Percentiles rank a stretch among this genome's conserved stretches.
Evolutionary conservation across 2,113 vertebrate species (phyloP).

Genomic region (Sylvia atricapilla): DNA sequence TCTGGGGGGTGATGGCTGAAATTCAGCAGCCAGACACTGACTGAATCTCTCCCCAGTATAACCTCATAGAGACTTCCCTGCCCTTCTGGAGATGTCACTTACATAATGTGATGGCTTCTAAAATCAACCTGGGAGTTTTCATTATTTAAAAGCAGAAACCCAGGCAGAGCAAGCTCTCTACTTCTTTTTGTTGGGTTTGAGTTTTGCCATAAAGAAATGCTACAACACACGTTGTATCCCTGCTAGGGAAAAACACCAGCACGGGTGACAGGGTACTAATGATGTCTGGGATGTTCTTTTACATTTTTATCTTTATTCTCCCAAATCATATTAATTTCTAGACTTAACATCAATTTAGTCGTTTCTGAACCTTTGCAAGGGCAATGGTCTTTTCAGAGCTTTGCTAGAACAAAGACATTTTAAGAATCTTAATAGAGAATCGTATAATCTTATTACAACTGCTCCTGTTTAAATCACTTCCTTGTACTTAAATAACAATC

Average conservation of each 20-base stretch:
- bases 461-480: conserved; percentile 60
- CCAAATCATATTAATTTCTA: background rate
- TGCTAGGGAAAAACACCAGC: background rate
- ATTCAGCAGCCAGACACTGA: background rate
- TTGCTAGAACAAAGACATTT: conserved; percentile 52
- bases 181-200: background rate
- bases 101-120: background rate
- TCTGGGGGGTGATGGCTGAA: background rate
- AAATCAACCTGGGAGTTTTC: background rate
- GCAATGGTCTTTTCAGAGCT: conserved; percentile 6
- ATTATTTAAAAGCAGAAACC: background rate
- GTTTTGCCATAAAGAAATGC: background rate
- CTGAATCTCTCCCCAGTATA: background rate
- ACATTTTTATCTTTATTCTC: background rate
- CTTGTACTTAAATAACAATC: conserved; percentile 52
- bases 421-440: conserved; percentile 52
- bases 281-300: background rate
- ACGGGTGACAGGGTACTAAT: background rate
- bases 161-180: background rate
- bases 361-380: conserved; percentile 37
- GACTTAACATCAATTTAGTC: background rate
- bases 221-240: rapidly evolving
- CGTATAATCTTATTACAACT: conserved; percentile 57
- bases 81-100: conserved; percentile 2
- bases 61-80: background rate